Evolutionary conservation across 92 coral and sea anemone genomes (phyloP).

Genomic region (Palythoa grandis): DNA sequence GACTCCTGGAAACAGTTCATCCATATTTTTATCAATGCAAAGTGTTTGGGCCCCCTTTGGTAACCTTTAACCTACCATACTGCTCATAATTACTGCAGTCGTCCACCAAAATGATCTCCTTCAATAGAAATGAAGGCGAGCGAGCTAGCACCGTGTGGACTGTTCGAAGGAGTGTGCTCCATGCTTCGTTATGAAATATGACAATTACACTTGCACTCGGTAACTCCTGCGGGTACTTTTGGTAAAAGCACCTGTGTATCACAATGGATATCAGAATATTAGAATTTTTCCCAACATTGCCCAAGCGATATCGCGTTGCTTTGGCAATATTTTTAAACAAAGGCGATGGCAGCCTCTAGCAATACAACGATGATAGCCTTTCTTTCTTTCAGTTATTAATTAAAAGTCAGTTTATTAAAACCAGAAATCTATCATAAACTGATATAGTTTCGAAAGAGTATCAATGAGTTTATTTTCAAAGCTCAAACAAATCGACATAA

Average conservation of each 20-base stretch:
- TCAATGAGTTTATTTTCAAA: too few relatives aligned
- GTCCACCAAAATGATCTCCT: conserved; percentile 90
- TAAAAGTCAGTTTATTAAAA: too few relatives aligned
- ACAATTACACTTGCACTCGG: conserved; percentile 92
- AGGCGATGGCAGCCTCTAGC: not conserved
- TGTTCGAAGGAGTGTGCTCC: conserved; percentile 94
- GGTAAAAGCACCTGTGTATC: conserved; percentile 67
- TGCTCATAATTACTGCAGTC: conserved; percentile 78
- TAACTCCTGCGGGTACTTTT: conserved; percentile 73
- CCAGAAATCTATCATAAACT: too few relatives aligned
- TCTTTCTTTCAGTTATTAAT: not conserved
- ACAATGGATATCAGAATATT: not conserved
- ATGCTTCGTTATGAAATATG: conserved; percentile 97
- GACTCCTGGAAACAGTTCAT: too few relatives aligned
- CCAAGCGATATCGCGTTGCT: not conserved
- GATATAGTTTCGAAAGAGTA: not conserved
- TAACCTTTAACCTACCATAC: conserved; percentile 58
- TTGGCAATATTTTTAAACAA: not conserved
- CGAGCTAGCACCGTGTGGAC: conserved; percentile 90
- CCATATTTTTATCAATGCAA: too few relatives aligned
- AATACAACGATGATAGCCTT: not conserved
- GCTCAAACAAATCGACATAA: too few relatives aligned
- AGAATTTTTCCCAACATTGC: not conserved
- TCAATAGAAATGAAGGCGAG: conserved; percentile 83
- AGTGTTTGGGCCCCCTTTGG: too few relatives aligned